Conservation (phyloP, 2,113 vertebrate genomes). For the Melanerpes aurifrons region DNA sequence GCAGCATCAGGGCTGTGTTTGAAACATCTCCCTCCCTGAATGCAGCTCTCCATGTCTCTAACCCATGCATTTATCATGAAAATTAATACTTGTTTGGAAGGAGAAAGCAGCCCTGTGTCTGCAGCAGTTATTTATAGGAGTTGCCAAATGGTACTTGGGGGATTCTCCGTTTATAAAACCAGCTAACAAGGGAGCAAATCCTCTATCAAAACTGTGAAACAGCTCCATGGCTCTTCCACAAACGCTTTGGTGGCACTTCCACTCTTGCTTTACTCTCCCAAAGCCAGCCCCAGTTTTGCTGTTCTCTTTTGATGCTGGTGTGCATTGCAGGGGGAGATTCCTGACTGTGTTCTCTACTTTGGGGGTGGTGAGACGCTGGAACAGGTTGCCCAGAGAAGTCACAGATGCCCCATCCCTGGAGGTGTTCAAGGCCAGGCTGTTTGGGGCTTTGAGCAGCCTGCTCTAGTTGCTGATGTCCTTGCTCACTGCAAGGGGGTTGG, state of each 20-base stretch:
- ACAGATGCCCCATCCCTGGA: too few species aligned
- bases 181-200: neutral
- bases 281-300: neutral
- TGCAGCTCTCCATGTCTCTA: neutral
- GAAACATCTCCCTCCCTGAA: neutral
- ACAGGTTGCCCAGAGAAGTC: neutral
- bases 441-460: too few species aligned
- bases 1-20: neutral
- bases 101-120: neutral
- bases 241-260: neutral
- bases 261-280: neutral
- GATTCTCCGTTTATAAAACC: neutral
- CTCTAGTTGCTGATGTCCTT: too few species aligned
- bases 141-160: conserved; percentile 16
- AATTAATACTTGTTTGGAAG: neutral
- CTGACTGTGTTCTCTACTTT: too few species aligned
- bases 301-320: neutral
- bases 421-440: neutral
- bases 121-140: conserved; percentile 21
- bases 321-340: neutral
- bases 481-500: too few species aligned
- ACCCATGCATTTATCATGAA: neutral
- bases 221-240: neutral
- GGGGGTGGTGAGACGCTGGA: neutral
- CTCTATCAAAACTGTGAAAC: conserved; percentile 20